Evolutionary conservation across 2,888 invertebrate species (phyloP).

Genomic region (Parnassius glacialis): DNA sequence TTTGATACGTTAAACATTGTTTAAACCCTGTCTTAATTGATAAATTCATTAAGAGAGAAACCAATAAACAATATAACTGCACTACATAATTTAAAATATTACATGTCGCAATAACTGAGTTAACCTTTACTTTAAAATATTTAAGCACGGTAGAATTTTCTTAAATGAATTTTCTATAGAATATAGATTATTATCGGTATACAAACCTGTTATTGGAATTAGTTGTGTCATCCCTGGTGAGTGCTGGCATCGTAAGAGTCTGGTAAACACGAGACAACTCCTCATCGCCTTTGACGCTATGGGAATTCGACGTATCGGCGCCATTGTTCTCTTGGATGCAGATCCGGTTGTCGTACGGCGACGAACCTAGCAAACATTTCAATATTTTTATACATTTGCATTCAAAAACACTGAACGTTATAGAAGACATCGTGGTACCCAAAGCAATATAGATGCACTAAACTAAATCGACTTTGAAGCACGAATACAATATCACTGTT

Average conservation of each 20-base stretch:
- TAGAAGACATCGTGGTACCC: background rate
- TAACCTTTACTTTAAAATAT: no score
- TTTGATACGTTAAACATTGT: background rate
- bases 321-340: conserved; percentile 58
- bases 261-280: conserved; percentile 68
- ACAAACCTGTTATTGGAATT: conserved; percentile 49
- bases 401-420: background rate
- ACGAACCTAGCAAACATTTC: conserved; percentile 45
- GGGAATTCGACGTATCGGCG: conserved; percentile 49
- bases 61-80: no score
- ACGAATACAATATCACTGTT: background rate
- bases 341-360: conserved; percentile 59
- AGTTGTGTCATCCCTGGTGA: conserved; percentile 54
- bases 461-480: background rate
- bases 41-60: no score
- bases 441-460: background rate
- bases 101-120: no score
- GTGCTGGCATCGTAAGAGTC: conserved; percentile 54
- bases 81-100: no score
- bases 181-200: no score
- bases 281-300: conserved; percentile 58
- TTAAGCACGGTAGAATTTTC: no score
- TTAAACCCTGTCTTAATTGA: no score
- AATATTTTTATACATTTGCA: conserved; percentile 3
- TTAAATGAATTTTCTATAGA: no score